These are phyloP conservation scores for Bombus sylvicola DNA, from an alignment of 1,140 invertebrate genomes.

Conservation along the genomic window DNA sequence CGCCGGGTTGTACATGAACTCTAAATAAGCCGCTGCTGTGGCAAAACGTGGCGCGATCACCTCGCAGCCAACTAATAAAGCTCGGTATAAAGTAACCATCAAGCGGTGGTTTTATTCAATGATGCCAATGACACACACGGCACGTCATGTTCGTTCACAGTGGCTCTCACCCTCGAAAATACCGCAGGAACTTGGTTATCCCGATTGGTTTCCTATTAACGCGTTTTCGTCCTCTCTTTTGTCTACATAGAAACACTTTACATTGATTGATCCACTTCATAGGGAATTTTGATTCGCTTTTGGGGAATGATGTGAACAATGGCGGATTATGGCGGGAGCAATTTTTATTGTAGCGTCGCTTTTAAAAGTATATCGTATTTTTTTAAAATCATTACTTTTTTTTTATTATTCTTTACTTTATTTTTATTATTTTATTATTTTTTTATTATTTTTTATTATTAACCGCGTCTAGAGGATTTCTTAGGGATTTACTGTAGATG, in stretches of 20 bases:
- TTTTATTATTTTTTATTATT: too few relatives aligned
- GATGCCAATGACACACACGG: slow-evolving; percentile 51
- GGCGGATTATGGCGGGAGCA: too few relatives aligned
- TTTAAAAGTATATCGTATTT: too few relatives aligned
- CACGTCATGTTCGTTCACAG: slow-evolving; percentile 28
- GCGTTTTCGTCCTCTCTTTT: not conserved
- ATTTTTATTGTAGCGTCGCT: too few relatives aligned
- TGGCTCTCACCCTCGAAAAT: slow-evolving; percentile 8
- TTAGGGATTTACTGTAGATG: too few relatives aligned
- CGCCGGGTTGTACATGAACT: not conserved
- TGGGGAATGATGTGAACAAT: too few relatives aligned
- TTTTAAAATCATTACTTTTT: too few relatives aligned
- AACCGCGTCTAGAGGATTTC: too few relatives aligned
- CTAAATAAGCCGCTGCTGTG: slow-evolving; percentile 5
- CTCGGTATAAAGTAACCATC: slow-evolving; percentile 40
- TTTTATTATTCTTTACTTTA: too few relatives aligned
- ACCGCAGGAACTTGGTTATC: not conserved
- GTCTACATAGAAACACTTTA: not conserved
- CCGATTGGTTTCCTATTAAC: not conserved
- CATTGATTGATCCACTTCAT: fast-evolving
- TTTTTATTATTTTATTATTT: too few relatives aligned
- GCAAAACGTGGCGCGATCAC: slow-evolving; percentile 32
- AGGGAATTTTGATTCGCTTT: not conserved
- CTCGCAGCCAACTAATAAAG: slow-evolving; percentile 37
- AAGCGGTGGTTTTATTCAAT: slow-evolving; percentile 51